These are phyloP conservation scores for Melozone crissalis DNA, from an alignment of 2,113 vertebrate species.

Conservation along the genomic window DNA sequence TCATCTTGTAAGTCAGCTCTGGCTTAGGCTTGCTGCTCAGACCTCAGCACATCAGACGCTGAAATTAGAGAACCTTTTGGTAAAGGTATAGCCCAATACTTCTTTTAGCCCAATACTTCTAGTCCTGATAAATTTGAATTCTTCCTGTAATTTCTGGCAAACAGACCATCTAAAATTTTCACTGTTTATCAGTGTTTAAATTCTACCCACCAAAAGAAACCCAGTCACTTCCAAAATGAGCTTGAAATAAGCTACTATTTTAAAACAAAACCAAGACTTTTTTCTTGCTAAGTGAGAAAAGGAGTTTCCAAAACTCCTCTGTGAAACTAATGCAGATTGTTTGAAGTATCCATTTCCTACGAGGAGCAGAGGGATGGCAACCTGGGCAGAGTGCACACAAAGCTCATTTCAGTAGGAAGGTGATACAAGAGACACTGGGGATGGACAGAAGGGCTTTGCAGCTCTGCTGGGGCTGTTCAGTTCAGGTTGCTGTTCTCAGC, in stretches of 20 bases:
- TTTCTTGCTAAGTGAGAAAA: not conserved
- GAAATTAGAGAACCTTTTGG: not conserved
- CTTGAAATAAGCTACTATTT: not conserved
- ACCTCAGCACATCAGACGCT: not conserved
- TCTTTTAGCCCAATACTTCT: not conserved
- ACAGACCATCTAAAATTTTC: not conserved
- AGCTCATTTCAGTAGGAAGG: not conserved
- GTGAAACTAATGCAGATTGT: not conserved
- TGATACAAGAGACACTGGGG: not conserved
- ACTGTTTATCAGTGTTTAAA: not conserved
- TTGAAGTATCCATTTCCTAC: not conserved
- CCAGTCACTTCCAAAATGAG: not conserved
- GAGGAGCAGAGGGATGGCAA: not conserved
- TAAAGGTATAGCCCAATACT: not conserved
- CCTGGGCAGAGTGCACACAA: not conserved
- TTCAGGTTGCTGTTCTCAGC: not conserved
- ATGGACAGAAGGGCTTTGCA: not conserved
- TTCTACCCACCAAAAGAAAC: not conserved
- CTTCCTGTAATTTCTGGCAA: not conserved
- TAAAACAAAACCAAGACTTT: not conserved
- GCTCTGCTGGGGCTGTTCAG: not conserved
- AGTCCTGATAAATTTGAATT: not conserved
- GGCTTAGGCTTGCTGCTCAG: not conserved
- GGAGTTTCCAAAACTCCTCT: not conserved
- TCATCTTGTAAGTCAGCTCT: not conserved